Evolutionary conservation across 2,888 invertebrate species (phyloP).

Genomic region (Gymnocheta viridis): DNA sequence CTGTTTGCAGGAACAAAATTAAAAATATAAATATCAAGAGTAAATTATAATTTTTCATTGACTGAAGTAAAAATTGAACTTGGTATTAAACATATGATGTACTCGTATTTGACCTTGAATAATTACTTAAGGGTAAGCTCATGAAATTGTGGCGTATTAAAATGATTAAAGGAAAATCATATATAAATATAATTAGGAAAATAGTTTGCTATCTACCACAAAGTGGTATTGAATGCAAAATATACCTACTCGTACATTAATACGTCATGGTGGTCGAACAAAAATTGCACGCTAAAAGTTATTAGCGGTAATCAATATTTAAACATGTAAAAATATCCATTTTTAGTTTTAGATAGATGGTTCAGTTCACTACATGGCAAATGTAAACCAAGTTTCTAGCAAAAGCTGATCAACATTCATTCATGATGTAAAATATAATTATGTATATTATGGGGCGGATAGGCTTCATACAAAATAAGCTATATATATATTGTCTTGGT

Average conservation of each 20-base stretch:
- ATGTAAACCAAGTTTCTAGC: too few species aligned
- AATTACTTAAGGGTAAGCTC: not conserved
- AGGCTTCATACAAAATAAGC: too few species aligned
- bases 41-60: not conserved
- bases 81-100: slow-evolving; percentile 3
- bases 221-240: not conserved
- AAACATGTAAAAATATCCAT: too few species aligned
- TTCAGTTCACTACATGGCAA: too few species aligned
- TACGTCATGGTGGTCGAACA: too few species aligned
- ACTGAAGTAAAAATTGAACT: slow-evolving; percentile 6
- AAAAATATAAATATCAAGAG: not conserved
- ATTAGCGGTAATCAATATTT: too few species aligned
- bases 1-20: not conserved
- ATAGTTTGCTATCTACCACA: not conserved
- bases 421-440: not conserved
- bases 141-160: not conserved
- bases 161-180: not conserved
- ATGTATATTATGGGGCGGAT: not conserved
- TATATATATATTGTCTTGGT: too few species aligned
- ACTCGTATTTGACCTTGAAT: not conserved
- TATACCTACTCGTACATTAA: too few species aligned
- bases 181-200: not conserved
- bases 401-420: too few species aligned
- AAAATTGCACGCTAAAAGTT: too few species aligned
- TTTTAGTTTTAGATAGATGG: too few species aligned